Base-by-base conservation (phyloP, 1,140 invertebrate species). In the Diorhabda sublineata region DNA sequence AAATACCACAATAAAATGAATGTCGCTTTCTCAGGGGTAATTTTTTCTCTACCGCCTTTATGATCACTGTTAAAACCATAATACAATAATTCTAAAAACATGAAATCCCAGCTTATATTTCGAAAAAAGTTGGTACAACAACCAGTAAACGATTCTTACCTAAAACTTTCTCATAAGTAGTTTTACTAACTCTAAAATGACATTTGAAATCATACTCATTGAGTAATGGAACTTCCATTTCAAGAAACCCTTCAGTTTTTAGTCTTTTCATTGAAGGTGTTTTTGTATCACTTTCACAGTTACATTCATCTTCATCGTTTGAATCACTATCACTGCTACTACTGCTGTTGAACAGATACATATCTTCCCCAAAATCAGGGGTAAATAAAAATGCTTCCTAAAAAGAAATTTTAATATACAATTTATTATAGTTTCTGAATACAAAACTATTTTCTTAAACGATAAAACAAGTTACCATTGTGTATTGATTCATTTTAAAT, bases 1-100 rank as follows among this genome's bases (percentile, higher is more conserved):
- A 71, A 62, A 66, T 69, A 71, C 63, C 67, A 71, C 11, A 71
- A 11, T 47, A 63, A 60, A 8, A 71, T 52, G 11, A 52, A 69
- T 5, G 63, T 8, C 6, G 64, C 67, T 60, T 72, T 72, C 58
- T 72, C 52, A 8, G 58, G 7, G 5, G 47, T n/a, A 41, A 72
- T 64, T 60, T 63, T 69, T 3, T 66, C 43, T 9, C 67, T 56
- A 26, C 61, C 67, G 66, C 43, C 26, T 41, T 57, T 3, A 26
- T 67, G 60, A 4, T 4, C 26, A 8, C 41, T 43, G 7, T 9
- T 41, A 61, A 60, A 57, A 44, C 5, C 45, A 26, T 6, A n/a
- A 8, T 66, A 11, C 42, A 43, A 26, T 42, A 70, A 9, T 61
- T 56, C 64, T 66, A 11, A 59, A 66, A 70, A 47, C 26, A 26